A percentile compares a stretch with the other conserved stretches of the same genome.
phyloP scores from a whole-genome alignment of 1,140 invertebrate species.

The Oedothorax gibbosus region DNA sequence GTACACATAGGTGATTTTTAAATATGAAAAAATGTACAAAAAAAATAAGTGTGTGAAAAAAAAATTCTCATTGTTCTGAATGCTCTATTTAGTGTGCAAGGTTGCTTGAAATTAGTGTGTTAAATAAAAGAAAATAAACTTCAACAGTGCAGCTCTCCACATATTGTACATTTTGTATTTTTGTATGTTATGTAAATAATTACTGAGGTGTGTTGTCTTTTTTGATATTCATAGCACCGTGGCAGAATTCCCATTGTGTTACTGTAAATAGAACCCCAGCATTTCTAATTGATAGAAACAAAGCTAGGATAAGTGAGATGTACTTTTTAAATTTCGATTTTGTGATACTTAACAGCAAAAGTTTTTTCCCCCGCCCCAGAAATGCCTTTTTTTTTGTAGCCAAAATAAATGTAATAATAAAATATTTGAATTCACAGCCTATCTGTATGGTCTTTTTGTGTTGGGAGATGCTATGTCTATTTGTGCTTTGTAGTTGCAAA shows the following conservation, averaged over 20 bases:
- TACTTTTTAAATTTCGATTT: conserved; percentile 27
- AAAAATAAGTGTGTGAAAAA: neutral
- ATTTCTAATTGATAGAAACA: conserved; percentile 32
- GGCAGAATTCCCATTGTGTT: conserved; percentile 18
- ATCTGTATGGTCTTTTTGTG: too few species aligned
- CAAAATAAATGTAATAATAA: neutral
- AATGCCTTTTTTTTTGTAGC: conserved; percentile 28
- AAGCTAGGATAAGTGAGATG: conserved; percentile 29
- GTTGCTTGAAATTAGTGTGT: conserved; percentile 52
- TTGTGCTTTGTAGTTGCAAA: too few species aligned
- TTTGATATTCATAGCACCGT: conserved; percentile 46
- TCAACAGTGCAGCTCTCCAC: conserved; percentile 56
- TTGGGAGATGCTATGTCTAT: too few species aligned
- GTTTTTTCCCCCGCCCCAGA: neutral
- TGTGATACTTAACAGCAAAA: conserved; percentile 54
- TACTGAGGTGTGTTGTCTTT: conserved; percentile 14
- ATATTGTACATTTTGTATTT: conserved; percentile 61
- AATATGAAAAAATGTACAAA: conserved; percentile 5
- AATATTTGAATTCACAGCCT: too few species aligned
- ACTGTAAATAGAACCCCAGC: conserved; percentile 42
- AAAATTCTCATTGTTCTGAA: conserved; percentile 14
- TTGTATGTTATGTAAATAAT: conserved; percentile 58
- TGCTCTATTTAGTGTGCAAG: conserved; percentile 47
- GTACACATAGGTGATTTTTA: conserved; percentile 23
- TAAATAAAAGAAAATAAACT: conserved; percentile 12